These are phyloP conservation scores for Amphilophus citrinellus DNA, from an alignment of 2,113 vertebrate genomes.

Conservation along the genomic window DNA sequence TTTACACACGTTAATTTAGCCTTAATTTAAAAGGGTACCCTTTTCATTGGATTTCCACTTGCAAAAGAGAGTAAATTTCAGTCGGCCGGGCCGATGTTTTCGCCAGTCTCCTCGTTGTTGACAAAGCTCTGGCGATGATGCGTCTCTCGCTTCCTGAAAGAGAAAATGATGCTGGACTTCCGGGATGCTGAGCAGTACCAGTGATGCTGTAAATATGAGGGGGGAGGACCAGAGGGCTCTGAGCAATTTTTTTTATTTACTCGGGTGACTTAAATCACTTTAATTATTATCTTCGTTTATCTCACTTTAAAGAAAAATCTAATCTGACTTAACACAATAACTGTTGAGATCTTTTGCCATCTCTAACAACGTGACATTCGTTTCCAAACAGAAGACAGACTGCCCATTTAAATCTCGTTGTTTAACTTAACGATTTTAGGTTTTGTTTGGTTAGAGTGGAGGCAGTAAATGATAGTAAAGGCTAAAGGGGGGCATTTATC, in stretches of 20 bases:
- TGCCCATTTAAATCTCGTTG: not conserved
- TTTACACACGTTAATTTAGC: not conserved
- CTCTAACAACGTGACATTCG: not conserved
- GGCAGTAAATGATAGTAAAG: not conserved
- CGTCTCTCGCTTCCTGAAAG: slow-evolving; percentile 66
- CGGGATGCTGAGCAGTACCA: slow-evolving; percentile 68
- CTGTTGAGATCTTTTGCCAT: not conserved
- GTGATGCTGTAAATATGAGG: slow-evolving; percentile 31
- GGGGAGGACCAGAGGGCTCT: not conserved
- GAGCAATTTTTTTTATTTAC: not conserved
- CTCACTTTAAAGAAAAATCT: not conserved
- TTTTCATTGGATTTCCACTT: slow-evolving; percentile 34
- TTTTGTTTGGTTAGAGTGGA: not conserved
- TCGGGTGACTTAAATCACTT: not conserved
- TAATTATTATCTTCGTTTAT: not conserved
- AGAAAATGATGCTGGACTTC: slow-evolving; percentile 69
- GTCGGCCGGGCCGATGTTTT: slow-evolving; percentile 38
- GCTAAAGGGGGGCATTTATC: slow-evolving; percentile 14
- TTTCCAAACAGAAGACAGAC: not conserved
- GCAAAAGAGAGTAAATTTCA: not conserved
- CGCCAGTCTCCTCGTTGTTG: slow-evolving; percentile 61
- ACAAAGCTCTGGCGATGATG: slow-evolving; percentile 54
- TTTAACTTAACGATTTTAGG: not conserved
- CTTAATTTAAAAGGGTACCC: slow-evolving; percentile 51
- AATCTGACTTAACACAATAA: not conserved